Percentiles rank a stretch among this genome's conserved stretches.
Evolutionary conservation across 2,797 vertebrate genomes (phyloP).

Genomic region (Peromyscus attwateri): DNA sequence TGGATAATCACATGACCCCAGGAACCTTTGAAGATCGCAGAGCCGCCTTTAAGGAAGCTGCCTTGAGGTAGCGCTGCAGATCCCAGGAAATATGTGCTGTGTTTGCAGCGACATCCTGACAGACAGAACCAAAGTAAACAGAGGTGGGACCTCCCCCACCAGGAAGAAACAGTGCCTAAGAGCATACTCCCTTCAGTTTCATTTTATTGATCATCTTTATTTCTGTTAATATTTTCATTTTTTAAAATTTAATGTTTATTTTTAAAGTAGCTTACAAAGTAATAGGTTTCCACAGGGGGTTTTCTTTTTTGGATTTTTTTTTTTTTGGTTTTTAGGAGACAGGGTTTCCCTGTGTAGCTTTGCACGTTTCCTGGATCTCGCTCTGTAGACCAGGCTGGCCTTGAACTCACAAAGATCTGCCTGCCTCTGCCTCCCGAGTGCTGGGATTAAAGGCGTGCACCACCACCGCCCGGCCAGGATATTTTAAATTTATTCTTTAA

Average conservation of each 20-base stretch:
- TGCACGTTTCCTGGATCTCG: too few relatives aligned
- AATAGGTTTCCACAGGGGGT: not conserved
- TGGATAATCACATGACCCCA: not conserved
- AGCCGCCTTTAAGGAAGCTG: not conserved
- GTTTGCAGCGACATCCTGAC: not conserved
- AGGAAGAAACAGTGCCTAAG: too few relatives aligned
- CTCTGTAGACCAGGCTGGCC: too few relatives aligned
- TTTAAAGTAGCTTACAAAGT: not conserved
- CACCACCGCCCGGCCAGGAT: too few relatives aligned
- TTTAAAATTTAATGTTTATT: not conserved
- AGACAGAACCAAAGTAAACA: not conserved
- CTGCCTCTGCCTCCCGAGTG: too few relatives aligned
- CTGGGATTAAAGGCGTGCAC: too few relatives aligned
- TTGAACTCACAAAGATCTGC: too few relatives aligned
- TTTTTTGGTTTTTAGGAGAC: too few relatives aligned
- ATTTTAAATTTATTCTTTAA: not conserved
- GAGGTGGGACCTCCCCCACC: too few relatives aligned
- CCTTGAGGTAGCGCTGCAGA: not conserved
- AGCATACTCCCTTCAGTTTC: not conserved
- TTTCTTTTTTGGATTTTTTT: not conserved
- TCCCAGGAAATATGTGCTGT: not conserved
- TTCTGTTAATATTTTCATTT: not conserved
- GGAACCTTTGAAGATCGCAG: not conserved
- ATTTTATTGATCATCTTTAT: not conserved
- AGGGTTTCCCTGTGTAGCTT: too few relatives aligned